Percentiles rank a stretch among this genome's conserved stretches.
These are phyloP conservation scores for Apodemus sylvaticus DNA, from an alignment of 2,113 vertebrate genomes.

Conservation along the genomic window DNA sequence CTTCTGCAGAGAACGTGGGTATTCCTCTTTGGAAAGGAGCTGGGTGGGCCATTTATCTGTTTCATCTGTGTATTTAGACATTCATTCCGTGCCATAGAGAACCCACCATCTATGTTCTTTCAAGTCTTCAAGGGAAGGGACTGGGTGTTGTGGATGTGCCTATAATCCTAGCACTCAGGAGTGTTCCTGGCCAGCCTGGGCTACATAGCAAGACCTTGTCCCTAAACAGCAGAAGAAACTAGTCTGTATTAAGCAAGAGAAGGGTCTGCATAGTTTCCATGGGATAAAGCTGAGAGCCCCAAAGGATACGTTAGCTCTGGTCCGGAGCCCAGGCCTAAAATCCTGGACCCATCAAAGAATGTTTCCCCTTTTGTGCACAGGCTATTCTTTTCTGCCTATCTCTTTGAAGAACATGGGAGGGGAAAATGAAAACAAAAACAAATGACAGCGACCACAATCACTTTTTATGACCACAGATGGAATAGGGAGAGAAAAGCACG, in stretches of 20 bases:
- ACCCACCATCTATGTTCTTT: background rate
- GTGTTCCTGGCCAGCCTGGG: background rate
- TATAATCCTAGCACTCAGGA: background rate
- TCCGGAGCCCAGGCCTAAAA: background rate
- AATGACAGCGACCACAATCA: slow-evolving; percentile 14
- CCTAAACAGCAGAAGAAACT: background rate
- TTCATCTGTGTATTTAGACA: background rate
- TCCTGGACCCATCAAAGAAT: background rate
- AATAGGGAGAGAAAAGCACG: background rate
- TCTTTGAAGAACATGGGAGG: slow-evolving; percentile 53
- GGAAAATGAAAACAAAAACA: slow-evolving; percentile 31
- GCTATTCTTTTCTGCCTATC: slow-evolving; percentile 11
- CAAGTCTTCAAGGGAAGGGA: slow-evolving; percentile 9
- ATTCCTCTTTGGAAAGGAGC: slow-evolving; percentile 54
- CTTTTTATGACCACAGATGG: slow-evolving; percentile 54
- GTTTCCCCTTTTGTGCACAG: background rate
- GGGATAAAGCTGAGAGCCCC: background rate
- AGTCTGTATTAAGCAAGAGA: background rate
- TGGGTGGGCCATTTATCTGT: background rate
- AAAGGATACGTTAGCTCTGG: background rate
- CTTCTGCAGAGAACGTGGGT: slow-evolving; percentile 25
- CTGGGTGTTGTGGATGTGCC: background rate
- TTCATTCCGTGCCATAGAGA: background rate
- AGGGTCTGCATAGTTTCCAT: background rate
- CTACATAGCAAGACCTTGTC: background rate